A percentile compares a stretch with the other conserved stretches of the same genome.
These are phyloP conservation scores for Drosophila malerkotliana DNA, from an alignment of 1,140 invertebrate species.

Conservation along the genomic window DNA sequence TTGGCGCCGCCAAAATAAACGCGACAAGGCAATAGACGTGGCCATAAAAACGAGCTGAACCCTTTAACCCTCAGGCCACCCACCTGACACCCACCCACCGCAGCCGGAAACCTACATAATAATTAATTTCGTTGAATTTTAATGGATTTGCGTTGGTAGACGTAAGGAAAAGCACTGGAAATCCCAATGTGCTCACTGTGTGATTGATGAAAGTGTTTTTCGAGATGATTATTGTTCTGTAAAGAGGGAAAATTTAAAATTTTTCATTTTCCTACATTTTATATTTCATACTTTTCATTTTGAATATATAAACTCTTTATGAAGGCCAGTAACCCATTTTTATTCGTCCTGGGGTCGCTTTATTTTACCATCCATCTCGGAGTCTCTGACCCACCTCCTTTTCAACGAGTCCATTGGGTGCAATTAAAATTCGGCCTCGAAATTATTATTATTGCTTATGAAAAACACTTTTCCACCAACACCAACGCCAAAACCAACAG, in stretches of 20 bases:
- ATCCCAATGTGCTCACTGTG: slow-evolving; percentile 27
- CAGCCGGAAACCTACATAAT: slow-evolving; percentile 50
- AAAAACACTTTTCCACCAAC: slow-evolving; percentile 69
- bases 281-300: not conserved
- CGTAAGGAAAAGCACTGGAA: slow-evolving; percentile 51
- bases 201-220: slow-evolving; percentile 58
- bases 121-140: slow-evolving; percentile 80
- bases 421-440: slow-evolving; percentile 78
- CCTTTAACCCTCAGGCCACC: slow-evolving; percentile 30
- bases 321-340: slow-evolving; percentile 23
- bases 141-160: slow-evolving; percentile 69
- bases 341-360: slow-evolving; percentile 6
- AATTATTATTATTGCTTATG: slow-evolving; percentile 81
- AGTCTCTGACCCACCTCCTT: slow-evolving; percentile 30
- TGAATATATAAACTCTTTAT: not conserved
- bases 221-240: not conserved
- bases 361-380: slow-evolving; percentile 29
- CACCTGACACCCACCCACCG: slow-evolving; percentile 18
- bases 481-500: slow-evolving; percentile 1
- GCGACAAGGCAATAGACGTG: slow-evolving; percentile 61
- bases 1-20: slow-evolving; percentile 65
- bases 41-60: slow-evolving; percentile 39
- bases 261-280: not conserved
- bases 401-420: slow-evolving; percentile 74
- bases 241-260: not conserved